A percentile compares a stretch with the other conserved stretches of the same genome.
Conservation (phyloP, 1,140 invertebrate genomes). For the Ips nitidus region DNA sequence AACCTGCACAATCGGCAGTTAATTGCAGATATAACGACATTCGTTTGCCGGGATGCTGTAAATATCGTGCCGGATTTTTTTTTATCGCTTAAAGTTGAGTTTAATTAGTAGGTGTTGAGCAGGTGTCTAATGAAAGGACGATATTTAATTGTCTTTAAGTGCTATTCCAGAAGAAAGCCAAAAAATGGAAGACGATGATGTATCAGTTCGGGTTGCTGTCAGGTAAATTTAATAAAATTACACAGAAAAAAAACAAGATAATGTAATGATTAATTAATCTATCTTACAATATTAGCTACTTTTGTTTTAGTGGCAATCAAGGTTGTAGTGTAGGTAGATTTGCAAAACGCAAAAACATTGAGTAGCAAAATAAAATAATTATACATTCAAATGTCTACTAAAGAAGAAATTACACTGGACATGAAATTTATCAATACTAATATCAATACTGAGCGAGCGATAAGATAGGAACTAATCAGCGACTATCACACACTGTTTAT, state of each 20-base stretch:
- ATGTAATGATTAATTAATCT: background rate
- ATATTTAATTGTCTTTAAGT: conserved; percentile 17
- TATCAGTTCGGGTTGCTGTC: conserved; percentile 49
- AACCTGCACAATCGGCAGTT: conserved; percentile 1
- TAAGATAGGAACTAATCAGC: too few relatives aligned
- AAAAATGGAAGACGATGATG: conserved; percentile 49
- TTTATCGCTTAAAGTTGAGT: conserved; percentile 29
- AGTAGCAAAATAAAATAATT: too few relatives aligned
- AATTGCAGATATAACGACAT: conserved; percentile 14
- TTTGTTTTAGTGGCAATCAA: too few relatives aligned
- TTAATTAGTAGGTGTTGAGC: conserved; percentile 37
- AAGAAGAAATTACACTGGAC: too few relatives aligned
- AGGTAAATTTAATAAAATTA: conserved; percentile 41
- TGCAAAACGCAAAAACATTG: too few relatives aligned
- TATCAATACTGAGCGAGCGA: too few relatives aligned
- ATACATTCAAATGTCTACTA: too few relatives aligned
- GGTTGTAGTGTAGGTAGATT: too few relatives aligned
- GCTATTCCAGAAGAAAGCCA: conserved; percentile 30
- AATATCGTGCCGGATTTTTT: conserved; percentile 19
- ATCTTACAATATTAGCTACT: too few relatives aligned
- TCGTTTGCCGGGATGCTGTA: conserved; percentile 25
- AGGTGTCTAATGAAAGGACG: conserved; percentile 33
- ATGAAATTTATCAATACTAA: too few relatives aligned
- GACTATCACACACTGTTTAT: too few relatives aligned
- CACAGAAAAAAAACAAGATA: background rate